phyloP scores from a whole-genome alignment of 2,113 vertebrate species.

The Noturus placidus region DNA sequence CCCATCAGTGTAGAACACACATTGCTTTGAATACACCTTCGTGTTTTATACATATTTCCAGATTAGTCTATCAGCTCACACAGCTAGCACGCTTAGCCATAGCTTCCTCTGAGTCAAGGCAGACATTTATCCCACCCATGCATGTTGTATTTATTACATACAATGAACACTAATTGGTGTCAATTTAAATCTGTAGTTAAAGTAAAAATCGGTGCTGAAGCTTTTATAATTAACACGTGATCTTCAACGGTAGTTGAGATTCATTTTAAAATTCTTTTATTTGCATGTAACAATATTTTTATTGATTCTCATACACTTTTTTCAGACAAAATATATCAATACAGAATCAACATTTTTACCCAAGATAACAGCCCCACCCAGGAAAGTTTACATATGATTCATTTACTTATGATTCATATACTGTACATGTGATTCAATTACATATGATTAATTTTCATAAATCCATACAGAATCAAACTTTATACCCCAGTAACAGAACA shows the following conservation, averaged over 20 bases:
- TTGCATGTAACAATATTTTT: too few relatives aligned
- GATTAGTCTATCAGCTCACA: conserved; percentile 25
- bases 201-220: neutral
- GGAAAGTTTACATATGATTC: too few relatives aligned
- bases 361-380: too few relatives aligned
- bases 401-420: too few relatives aligned
- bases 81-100: neutral
- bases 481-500: too few relatives aligned
- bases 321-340: too few relatives aligned
- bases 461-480: too few relatives aligned
- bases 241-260: neutral
- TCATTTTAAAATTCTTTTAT: neutral
- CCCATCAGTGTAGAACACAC: conserved; percentile 28
- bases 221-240: neutral
- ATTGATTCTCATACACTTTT: too few relatives aligned
- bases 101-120: neutral
- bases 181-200: neutral
- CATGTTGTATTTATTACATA: neutral
- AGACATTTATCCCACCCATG: neutral
- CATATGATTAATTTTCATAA: too few relatives aligned
- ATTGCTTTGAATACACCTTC: conserved; percentile 23
- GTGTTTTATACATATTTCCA: conserved; percentile 23
- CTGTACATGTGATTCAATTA: too few relatives aligned
- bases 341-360: too few relatives aligned
- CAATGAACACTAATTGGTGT: neutral